Evolutionary conservation across 2,797 vertebrate species (phyloP), one percentile per base, ranked within the genome.

Genomic region (Eremophila alpestris): DNA sequence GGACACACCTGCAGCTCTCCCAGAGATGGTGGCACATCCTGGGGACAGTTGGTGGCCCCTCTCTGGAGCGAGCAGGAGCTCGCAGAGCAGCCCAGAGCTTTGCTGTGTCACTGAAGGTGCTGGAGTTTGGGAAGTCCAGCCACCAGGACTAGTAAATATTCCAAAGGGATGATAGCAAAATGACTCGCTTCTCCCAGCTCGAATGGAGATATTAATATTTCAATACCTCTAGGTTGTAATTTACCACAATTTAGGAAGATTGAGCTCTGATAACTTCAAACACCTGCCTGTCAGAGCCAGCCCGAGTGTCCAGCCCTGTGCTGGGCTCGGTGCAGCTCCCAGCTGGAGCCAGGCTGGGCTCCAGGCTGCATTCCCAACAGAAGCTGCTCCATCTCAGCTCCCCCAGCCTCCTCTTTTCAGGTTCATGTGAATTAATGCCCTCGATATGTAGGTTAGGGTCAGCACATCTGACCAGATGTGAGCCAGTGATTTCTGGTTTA

Each of bases 401-500:
- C 69, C 52, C 80, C 21, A 41, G 73, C 78, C 59, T 69, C 59
- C 23, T 64, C 75, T 30, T 19, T 52, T n/a, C 70, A 60, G 90
- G 73, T 90, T 91, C 70, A 13, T 54, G 73, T 34, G 93, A 83
- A 87, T 96, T 80, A 93, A 95, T 93, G 96, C 70, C 78, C 84
- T 90, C 73, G 62, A 63, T 97, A 95, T 96, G 87, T 97, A 96
- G 97, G 96, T 97, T 97, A 97, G 94, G 83, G 92, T 77, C 96
- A 95, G 87, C 94, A 94, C 97, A 96, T 90, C 96, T 97, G 97
- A 97, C 97, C 97, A 97, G 97, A 97, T 97, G 97, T 95, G 97
- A 96, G 96, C 94, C 94, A 96, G 97, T 86, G 93, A 97, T 97
- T 97, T 98, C 97, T 97, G 96, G 96, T 98, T 98, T 98, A 97